Evolutionary conservation across 2,797 vertebrate genomes (phyloP), one percentile per base, ranked within the genome.

Genomic region (Sebastiscus albofasciatus): DNA sequence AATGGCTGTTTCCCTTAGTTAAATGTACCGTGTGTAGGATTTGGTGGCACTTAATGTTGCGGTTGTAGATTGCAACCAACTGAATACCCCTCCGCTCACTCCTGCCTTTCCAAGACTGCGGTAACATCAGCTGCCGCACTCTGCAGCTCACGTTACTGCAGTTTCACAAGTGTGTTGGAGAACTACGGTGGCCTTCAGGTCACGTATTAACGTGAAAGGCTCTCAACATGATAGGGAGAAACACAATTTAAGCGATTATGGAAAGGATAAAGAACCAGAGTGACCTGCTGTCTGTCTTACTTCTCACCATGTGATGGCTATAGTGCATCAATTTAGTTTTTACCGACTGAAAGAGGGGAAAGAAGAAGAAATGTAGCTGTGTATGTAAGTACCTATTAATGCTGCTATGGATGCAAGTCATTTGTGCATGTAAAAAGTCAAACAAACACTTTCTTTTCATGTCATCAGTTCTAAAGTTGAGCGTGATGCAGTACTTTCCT

Each of bases 261-360:
- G 24, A 24, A 24, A 24, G 24, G 24, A 24, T 24, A 24, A 24
- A 24, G 24, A 24, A 24, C 24, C 24, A 24, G 24, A n/a, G n/a
- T n/a, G n/a, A n/a, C n/a, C n/a, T n/a, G 24, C 31, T 65, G 24
- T 36, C 52, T 8, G 24, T 31, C 42, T 77, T n/a, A 60, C n/a
- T 68, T 31, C 33, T 83, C 76, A 26, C 74, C 70, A 80, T 74
- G 62, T 6, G 85, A n/a, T 72, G 85, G 76, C 66, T 60, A 39
- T 27, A 82, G 60, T 70, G 67, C 22, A 68, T 29, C 20, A 16
- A 60, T 72, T 33, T 27, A 55, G 22, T 66, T 77, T 76, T 42
- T 31, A 29, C 9, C 6, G 8, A 69, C 8, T 49, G 29, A 29
- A 68, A 39, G 20, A 34, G 18, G 13, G 55, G 39, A 42, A 56